phyloP scores from a whole-genome alignment of 2,888 invertebrate genomes.

The Pocota personata region DNA sequence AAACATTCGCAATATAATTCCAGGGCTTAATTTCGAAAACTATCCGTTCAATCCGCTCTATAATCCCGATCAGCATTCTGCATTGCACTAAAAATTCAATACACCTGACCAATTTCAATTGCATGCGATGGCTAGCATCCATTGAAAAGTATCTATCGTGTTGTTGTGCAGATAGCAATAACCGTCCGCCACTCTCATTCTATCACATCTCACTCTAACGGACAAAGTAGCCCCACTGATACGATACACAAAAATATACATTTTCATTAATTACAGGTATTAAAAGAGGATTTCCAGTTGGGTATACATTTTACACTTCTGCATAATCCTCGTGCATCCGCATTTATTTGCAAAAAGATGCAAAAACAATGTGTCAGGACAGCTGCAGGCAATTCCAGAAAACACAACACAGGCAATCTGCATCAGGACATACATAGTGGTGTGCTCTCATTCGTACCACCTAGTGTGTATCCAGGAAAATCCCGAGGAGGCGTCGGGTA shows the following conservation, averaged over 20 bases:
- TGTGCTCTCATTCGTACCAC: not conserved
- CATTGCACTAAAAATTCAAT: not conserved
- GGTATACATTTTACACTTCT: conserved; percentile 51
- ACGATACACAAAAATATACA: conserved; percentile 34
- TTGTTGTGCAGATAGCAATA: not conserved
- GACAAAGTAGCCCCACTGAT: conserved; percentile 8
- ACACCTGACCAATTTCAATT: not conserved
- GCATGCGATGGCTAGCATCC: conserved; percentile 4
- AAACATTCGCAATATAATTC: conserved; percentile 15
- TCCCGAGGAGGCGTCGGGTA: conserved; percentile 10
- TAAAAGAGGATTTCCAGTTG: conserved; percentile 60
- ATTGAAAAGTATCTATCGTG: not conserved
- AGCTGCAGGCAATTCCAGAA: conserved; percentile 21
- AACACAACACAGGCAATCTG: not conserved
- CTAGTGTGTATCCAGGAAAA: not conserved
- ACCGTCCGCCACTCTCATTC: conserved; percentile 2
- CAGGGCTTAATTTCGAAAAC: conserved; percentile 19
- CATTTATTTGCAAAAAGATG: conserved; percentile 5
- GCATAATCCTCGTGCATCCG: conserved; percentile 51
- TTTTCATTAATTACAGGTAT: conserved; percentile 72
- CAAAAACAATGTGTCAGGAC: conserved; percentile 17
- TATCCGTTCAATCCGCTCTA: conserved; percentile 13
- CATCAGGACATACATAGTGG: conserved; percentile 3
- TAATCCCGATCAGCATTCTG: conserved; percentile 34
- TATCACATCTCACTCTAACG: conserved; percentile 12